These are phyloP conservation scores for Polymixis lichenea DNA, from an alignment of 2,888 invertebrate genomes.

Conservation along the genomic window DNA sequence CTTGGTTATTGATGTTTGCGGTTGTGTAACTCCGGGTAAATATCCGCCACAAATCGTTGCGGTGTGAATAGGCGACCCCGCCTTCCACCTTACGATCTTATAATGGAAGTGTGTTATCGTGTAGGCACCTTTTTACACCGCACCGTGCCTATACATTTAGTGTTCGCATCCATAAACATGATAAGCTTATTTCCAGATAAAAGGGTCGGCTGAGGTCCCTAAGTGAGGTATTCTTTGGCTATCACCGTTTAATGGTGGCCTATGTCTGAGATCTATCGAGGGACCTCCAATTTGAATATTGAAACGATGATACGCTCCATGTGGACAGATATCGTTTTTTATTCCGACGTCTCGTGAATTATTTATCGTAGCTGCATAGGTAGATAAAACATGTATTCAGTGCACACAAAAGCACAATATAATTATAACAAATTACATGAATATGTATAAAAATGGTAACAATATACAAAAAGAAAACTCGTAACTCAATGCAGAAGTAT, in stretches of 20 bases:
- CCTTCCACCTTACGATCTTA: constrained; percentile 74
- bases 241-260: constrained; percentile 86
- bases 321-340: constrained; percentile 76
- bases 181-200: constrained; percentile 89
- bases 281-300: constrained; percentile 88
- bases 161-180: constrained; percentile 85
- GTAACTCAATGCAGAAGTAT: constrained; percentile 35
- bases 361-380: constrained; percentile 54
- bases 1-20: constrained; percentile 58
- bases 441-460: no score
- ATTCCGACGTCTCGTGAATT: constrained; percentile 75
- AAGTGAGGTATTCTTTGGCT: constrained; percentile 88
- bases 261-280: constrained; percentile 85
- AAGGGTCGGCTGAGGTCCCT: constrained; percentile 85
- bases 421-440: no score
- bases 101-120: constrained; percentile 82
- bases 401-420: no score
- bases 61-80: constrained; percentile 71
- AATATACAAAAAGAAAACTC: no score
- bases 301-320: constrained; percentile 78
- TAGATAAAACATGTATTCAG: no score
- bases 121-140: constrained; percentile 80
- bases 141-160: constrained; percentile 80
- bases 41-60: constrained; percentile 67
- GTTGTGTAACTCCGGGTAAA: constrained; percentile 60